Evolutionary conservation across 2,888 invertebrate species (phyloP).

Genomic region (Acleris laterana): DNA sequence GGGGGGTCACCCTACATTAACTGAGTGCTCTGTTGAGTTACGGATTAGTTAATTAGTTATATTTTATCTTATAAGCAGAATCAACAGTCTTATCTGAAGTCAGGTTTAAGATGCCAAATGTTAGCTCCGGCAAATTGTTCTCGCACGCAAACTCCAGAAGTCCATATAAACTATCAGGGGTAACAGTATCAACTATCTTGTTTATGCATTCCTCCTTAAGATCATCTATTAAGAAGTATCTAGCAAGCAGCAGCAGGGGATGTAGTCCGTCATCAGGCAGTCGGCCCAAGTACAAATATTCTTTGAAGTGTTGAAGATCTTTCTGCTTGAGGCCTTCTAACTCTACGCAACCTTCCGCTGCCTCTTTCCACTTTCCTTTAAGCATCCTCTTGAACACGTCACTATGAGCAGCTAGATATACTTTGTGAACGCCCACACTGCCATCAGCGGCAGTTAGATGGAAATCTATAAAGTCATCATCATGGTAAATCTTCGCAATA

Average conservation of each 20-base stretch:
- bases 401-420: conserved; percentile 57
- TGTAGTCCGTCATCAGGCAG: conserved; percentile 53
- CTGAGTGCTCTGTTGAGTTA: no score
- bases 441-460: conserved; percentile 60
- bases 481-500: conserved; percentile 46
- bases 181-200: conserved; percentile 46
- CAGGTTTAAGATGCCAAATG: no score
- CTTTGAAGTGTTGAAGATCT: conserved; percentile 56
- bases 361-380: conserved; percentile 57
- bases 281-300: conserved; percentile 55
- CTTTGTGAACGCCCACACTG: conserved; percentile 55
- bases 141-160: conserved; percentile 48
- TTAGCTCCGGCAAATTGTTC: no score
- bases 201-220: conserved; percentile 56
- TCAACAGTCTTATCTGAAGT: no score
- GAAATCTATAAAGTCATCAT: conserved; percentile 59
- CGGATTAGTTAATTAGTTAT: no score
- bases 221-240: conserved; percentile 60
- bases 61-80: no score
- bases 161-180: conserved; percentile 45
- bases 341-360: conserved; percentile 52
- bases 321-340: conserved; percentile 50
- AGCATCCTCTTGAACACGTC: conserved; percentile 59
- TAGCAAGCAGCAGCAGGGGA: conserved; percentile 54
- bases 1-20: no score